phyloP scores from a whole-genome alignment of 2,888 invertebrate species.

The Polydrusus cervinus region DNA sequence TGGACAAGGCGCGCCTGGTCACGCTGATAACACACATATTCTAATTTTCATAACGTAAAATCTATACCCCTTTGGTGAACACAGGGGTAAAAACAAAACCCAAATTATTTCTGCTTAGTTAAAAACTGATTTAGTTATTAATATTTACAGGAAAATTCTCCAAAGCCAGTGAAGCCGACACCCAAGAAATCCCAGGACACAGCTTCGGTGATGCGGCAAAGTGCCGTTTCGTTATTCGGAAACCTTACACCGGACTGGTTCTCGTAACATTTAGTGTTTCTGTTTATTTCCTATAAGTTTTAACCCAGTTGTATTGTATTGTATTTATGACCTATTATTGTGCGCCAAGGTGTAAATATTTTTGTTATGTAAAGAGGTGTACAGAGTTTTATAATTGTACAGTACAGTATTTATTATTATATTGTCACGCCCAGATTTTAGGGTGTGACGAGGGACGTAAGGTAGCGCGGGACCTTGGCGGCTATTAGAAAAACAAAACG shows the following conservation, averaged over 20 bases:
- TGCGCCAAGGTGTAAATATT: slow-evolving; percentile 20
- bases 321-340: slow-evolving; percentile 46
- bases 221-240: slow-evolving; percentile 87
- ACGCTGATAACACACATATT: too few species aligned
- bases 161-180: slow-evolving; percentile 55
- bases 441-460: too few species aligned
- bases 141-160: slow-evolving; percentile 40
- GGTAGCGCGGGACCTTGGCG: too few species aligned
- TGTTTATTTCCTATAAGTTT: slow-evolving; percentile 28
- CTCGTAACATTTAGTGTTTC: slow-evolving; percentile 64
- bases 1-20: too few species aligned
- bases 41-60: too few species aligned
- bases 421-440: not conserved
- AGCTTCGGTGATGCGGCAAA: slow-evolving; percentile 77
- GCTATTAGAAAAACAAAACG: too few species aligned
- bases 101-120: too few species aligned
- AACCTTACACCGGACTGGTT: slow-evolving; percentile 91
- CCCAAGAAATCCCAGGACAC: slow-evolving; percentile 70
- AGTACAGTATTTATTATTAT: slow-evolving; percentile 56
- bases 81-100: too few species aligned
- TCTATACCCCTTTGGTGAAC: too few species aligned
- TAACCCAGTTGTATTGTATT: not conserved
- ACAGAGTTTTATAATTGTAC: slow-evolving; percentile 57
- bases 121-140: too few species aligned
- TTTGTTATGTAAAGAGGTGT: slow-evolving; percentile 50